Evolutionary conservation across 2,797 vertebrate genomes (phyloP).

Genomic region (Semaprochilodus insignis): DNA sequence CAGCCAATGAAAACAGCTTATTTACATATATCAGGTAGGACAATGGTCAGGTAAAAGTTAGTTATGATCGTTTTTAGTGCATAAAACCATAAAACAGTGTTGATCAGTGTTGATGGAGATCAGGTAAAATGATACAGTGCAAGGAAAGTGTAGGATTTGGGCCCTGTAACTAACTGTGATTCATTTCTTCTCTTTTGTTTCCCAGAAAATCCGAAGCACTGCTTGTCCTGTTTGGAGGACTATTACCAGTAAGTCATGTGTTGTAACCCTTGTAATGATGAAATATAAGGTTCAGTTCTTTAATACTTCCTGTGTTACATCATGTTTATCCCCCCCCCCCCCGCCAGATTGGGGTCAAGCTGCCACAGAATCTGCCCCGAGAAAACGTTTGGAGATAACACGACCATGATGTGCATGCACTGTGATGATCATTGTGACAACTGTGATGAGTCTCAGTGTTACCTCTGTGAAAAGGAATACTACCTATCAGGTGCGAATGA

Average conservation of each 20-base stretch:
- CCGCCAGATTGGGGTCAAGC: conserved; percentile 75
- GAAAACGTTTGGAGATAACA: conserved; percentile 76
- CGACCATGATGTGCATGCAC: conserved; percentile 69
- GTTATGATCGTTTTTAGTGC: too few species aligned
- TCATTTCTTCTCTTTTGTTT: background rate
- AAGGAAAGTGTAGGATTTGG: too few species aligned
- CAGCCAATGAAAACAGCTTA: too few species aligned
- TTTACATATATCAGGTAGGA: too few species aligned
- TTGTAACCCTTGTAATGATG: background rate
- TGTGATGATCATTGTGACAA: conserved; percentile 80
- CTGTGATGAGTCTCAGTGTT: conserved; percentile 84
- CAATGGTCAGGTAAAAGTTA: too few species aligned
- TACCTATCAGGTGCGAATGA: conserved; percentile 80
- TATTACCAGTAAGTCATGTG: conserved; percentile 86
- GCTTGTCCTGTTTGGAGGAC: conserved; percentile 79
- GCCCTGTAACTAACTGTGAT: too few species aligned
- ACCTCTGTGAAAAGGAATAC: conserved; percentile 83
- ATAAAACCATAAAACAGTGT: too few species aligned
- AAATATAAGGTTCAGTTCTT: background rate
- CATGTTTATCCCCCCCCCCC: background rate
- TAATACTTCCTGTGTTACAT: background rate
- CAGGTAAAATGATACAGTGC: too few species aligned
- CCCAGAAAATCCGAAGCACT: conserved; percentile 81
- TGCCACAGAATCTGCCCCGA: conserved; percentile 88
- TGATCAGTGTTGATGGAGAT: too few species aligned